Conservation (phyloP, 2,888 invertebrate genomes). For the Amblyjoppa proteus region DNA sequence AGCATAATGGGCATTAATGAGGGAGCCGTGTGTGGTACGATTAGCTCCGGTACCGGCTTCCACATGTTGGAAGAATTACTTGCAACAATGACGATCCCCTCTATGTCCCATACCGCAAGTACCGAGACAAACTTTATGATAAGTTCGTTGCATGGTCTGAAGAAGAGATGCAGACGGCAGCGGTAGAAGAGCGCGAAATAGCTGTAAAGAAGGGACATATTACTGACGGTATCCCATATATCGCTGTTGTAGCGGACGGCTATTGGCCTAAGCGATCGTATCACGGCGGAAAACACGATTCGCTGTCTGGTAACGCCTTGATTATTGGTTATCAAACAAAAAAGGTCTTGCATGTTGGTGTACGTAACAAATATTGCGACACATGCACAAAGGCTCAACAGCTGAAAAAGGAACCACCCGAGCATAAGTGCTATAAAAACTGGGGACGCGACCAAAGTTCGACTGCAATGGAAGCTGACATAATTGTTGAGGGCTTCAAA, state of each 20-base stretch:
- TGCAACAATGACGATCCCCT: conserved; percentile 37
- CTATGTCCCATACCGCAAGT: conserved; percentile 35
- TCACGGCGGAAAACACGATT: conserved; percentile 41
- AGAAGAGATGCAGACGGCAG: conserved; percentile 23
- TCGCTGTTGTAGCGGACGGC: background rate
- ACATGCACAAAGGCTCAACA: background rate
- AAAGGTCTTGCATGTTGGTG: conserved; percentile 69
- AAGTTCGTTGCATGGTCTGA: background rate
- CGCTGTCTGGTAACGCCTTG: conserved; percentile 22
- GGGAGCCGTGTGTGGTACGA: no score
- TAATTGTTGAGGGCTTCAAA: background rate
- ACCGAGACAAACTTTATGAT: conserved; percentile 9
- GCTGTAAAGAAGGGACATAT: conserved; percentile 26
- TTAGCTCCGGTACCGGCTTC: background rate
- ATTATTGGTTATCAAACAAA: conserved; percentile 48
- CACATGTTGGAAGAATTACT: background rate
- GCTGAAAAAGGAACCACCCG: conserved; percentile 36
- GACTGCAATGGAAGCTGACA: conserved; percentile 72
- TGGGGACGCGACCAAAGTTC: conserved; percentile 4
- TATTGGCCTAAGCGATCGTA: conserved; percentile 40
- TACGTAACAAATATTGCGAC: conserved; percentile 73
- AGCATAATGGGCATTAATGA: no score
- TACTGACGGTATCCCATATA: background rate
- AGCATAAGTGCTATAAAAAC: conserved; percentile 73
- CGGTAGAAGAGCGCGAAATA: conserved; percentile 25